Base-by-base conservation (phyloP, 2,888 invertebrate genomes). In the Camponotus fellah region DNA sequence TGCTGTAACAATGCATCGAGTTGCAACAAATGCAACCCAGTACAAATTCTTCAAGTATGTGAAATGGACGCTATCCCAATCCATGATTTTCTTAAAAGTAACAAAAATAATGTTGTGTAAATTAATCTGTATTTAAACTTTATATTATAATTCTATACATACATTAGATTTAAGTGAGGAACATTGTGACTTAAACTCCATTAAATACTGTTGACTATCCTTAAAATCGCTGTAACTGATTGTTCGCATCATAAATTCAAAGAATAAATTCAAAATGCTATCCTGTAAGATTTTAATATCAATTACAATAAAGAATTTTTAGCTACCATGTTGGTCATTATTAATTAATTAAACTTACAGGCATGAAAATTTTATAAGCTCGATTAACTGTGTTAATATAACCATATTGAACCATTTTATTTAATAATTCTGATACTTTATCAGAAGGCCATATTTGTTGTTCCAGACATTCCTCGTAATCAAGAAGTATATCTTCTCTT, bases 291-390 rank as follows among this genome's bases (percentile, higher is more conserved):
- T 10, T 40, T 71, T 21, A 77, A n/a, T 46, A 46, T 32, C 14
- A 64, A 21, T 60, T 56, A 80, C 34, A 69, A 72, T 60, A 3
- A 60, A 12, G 4, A 43, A 58, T n/a, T n/a, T 49, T 34, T 26
- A 0, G 14, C 8, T 9, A 0, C 17, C n/a, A 43, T n/a, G 37
- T 34, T 26, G 1, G 9, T 4, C 9, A 0, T n/a, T 17, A 43
- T 40, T 10, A 12, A 34, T 74, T 53, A 43, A 53, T 34, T 58
- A 56, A 49, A 86, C 91, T 89, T 94, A 97, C 97, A 89, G 97
- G 96, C 94, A 97, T 96, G 94, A 98, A 98, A 89, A 97, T 96
- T 66, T 96, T 94, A 92, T 97, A 96, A 85, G 97, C 97, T 90
- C 97, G 96, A 69, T 96, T 95, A 37, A 98, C 92, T 0, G 97